phyloP scores from a whole-genome alignment of 2,888 invertebrate species.

The Andrena flavipes region DNA sequence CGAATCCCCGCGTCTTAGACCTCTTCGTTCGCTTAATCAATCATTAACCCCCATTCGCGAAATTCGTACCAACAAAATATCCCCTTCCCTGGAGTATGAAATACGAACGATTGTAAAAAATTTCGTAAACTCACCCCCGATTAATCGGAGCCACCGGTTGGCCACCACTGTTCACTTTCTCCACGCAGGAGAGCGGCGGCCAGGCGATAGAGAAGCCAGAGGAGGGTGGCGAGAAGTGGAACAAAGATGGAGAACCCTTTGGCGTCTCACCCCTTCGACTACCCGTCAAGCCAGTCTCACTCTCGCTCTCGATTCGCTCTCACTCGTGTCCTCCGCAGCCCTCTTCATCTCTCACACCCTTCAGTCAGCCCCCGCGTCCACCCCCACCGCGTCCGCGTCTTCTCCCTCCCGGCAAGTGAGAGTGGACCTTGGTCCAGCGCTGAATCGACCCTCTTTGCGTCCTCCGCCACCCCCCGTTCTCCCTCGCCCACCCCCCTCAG shows the following conservation, averaged over 20 bases:
- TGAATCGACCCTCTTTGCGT: conserved; percentile 82
- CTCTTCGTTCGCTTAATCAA: neutral
- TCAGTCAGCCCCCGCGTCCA: conserved; percentile 56
- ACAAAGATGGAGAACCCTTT: conserved; percentile 80
- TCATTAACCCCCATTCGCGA: neutral
- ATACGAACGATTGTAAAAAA: conserved; percentile 5
- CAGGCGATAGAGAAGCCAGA: conserved; percentile 67
- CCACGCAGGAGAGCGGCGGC: conserved; percentile 64
- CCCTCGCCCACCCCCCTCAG: conserved; percentile 63
- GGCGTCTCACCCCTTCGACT: conserved; percentile 80
- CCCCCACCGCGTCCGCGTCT: conserved; percentile 66
- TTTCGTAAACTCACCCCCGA: neutral
- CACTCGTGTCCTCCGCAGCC: conserved; percentile 73
- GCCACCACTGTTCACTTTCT: conserved; percentile 83
- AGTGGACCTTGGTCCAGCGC: conserved; percentile 84
- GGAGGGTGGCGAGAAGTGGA: conserved; percentile 19
- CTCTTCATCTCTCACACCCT: conserved; percentile 63
- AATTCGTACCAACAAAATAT: neutral
- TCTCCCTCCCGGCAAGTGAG: conserved; percentile 79
- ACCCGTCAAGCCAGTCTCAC: conserved; percentile 79
- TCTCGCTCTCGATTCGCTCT: conserved; percentile 82
- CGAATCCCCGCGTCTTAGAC: too few relatives aligned
- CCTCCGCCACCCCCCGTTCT: conserved; percentile 65
- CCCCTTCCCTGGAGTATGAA: neutral
- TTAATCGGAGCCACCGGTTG: conserved; percentile 67